Evolutionary conservation across 2,888 invertebrate genomes (phyloP).

Genomic region (Tipula lateralis): DNA sequence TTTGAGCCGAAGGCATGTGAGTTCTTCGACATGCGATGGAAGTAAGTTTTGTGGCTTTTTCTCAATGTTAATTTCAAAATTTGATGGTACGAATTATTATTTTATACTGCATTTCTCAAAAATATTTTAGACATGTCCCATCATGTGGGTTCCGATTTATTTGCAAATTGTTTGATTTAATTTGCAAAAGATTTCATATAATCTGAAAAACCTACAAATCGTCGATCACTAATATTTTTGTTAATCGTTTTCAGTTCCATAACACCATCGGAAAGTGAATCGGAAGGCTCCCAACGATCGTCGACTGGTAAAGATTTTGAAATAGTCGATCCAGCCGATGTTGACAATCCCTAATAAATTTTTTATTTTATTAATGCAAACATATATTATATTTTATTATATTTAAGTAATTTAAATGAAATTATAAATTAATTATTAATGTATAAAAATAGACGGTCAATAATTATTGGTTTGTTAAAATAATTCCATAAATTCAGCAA

Average conservation of each 20-base stretch:
- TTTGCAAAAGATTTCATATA: too few species aligned
- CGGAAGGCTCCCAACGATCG: conserved; percentile 72
- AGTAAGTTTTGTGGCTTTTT: too few species aligned
- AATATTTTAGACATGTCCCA: too few species aligned
- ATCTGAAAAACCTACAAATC: too few species aligned
- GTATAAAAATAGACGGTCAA: not conserved
- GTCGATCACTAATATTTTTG: too few species aligned
- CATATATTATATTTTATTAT: not conserved
- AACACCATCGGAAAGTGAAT: conserved; percentile 69
- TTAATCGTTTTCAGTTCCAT: not conserved
- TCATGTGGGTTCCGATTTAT: too few species aligned
- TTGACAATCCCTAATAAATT: conserved; percentile 48
- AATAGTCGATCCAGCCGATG: conserved; percentile 70
- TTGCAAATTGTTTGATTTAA: too few species aligned
- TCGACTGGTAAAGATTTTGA: conserved; percentile 84
- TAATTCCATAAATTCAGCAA: not conserved
- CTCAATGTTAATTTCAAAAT: too few species aligned
- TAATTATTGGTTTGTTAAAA: not conserved
- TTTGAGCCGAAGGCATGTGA: too few species aligned
- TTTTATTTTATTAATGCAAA: not conserved
- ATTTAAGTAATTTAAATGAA: conserved; percentile 5
- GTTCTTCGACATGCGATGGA: too few species aligned
- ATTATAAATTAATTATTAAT: not conserved
- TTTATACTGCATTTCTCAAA: too few species aligned
- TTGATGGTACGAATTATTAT: too few species aligned